Conservation (phyloP, 2,797 vertebrate genomes). For the Okamejei kenojei region DNA sequence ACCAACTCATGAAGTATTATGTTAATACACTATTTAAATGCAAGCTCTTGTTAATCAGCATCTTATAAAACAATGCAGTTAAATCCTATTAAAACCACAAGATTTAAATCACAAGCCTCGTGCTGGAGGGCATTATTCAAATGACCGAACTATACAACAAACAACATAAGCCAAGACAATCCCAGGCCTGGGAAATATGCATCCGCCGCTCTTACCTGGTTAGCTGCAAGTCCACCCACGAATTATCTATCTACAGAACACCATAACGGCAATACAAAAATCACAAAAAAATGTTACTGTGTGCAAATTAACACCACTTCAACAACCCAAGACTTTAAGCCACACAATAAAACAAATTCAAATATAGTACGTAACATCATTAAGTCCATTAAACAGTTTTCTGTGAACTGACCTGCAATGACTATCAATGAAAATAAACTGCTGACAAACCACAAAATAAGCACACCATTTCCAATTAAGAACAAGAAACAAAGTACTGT, state of each 20-base stretch:
- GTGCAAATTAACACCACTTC: background rate
- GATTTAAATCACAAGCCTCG: background rate
- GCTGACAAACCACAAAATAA: background rate
- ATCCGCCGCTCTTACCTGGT: background rate
- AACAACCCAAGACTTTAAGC: no score
- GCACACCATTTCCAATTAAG: background rate
- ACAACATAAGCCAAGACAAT: conserved; percentile 15
- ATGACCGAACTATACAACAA: background rate
- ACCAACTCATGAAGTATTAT: background rate
- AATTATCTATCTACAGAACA: background rate
- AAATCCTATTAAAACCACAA: background rate
- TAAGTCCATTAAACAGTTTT: background rate
- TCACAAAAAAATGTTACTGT: background rate
- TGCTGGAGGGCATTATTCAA: conserved; percentile 3
- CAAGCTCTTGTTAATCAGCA: background rate
- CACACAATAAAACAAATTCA: background rate
- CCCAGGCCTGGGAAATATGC: background rate
- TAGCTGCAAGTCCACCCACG: background rate
- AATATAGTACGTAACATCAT: background rate
- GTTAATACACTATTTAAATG: background rate
- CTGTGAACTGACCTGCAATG: background rate
- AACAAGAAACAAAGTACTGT: background rate
- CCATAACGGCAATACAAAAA: background rate
- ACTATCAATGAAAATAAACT: background rate
- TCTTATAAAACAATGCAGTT: background rate